These are phyloP conservation scores for Bombycilla garrulus DNA, from an alignment of 2,113 vertebrate genomes.

Conservation along the genomic window DNA sequence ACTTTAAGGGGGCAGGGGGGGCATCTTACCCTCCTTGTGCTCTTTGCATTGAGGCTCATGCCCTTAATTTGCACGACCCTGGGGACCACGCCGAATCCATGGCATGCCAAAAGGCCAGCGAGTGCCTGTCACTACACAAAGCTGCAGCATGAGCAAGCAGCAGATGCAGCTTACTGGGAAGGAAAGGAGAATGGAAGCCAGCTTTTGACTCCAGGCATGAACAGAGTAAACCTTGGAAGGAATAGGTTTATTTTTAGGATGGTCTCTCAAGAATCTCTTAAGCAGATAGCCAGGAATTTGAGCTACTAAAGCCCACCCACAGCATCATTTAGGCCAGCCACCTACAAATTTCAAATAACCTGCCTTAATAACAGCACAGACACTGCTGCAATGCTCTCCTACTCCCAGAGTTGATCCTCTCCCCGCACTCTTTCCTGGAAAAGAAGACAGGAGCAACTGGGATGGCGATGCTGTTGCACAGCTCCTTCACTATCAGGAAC, in stretches of 20 bases:
- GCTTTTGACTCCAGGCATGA: neutral
- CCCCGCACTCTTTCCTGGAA: neutral
- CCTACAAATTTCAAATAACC: neutral
- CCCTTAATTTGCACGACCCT: accelerated
- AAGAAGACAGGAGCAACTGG: neutral
- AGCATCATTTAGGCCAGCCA: neutral
- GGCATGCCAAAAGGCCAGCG: neutral
- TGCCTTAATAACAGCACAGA: neutral
- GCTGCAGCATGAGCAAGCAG: neutral
- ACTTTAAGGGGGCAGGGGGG: too few relatives aligned
- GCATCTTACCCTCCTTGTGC: accelerated
- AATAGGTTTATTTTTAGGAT: conserved; percentile 23
- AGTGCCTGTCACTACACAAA: neutral
- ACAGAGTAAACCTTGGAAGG: neutral
- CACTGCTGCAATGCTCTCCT: accelerated
- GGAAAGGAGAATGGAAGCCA: neutral
- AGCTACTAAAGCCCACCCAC: neutral
- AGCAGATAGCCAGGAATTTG: neutral
- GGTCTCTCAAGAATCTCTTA: neutral
- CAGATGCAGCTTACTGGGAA: neutral
- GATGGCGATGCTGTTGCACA: accelerated
- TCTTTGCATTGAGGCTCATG: neutral
- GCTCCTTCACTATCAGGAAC: neutral
- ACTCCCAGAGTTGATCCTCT: neutral
- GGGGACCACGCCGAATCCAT: accelerated